Base-by-base conservation (phyloP, 2,797 vertebrate genomes). In the Gephyroberyx darwinii region DNA sequence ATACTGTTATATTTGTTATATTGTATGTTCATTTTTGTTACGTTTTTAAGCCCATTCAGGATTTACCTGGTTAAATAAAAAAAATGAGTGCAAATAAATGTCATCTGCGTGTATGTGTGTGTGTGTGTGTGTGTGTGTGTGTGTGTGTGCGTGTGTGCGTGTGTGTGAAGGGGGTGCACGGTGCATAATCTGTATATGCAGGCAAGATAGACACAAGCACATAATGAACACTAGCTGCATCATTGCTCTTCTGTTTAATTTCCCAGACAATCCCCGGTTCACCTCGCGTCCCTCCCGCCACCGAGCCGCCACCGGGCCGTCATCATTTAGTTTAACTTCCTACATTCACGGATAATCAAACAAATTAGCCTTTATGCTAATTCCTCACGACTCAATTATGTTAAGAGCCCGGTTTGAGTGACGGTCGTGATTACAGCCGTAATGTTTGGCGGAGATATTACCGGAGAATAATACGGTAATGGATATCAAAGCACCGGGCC, bases 361-460 rank as follows among this genome's bases (percentile, higher is more conserved):
- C 84, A 92, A 84, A 91, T 91, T 78, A 90, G 82, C 83, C 83
- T 86, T 90, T 84, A 86, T 89, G 89, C 87, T 86, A 92, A 91
- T 86, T 85, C 69, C 76, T 65, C 78, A 90, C 77, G 86, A 86
- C 89, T 90, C 84, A 81, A 86, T 89, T 89, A 89, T 82, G 81
- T 81, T 78, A 84, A 88, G 86, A 75, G 85, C 76, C 55, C 10
- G 47, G 78, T 73, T 84, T 85, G 87, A 91, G 84, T 86, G 91
- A 83, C 87, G 86, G 80, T 77, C 75, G 77, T 87, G 88, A 92
- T 90, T 88, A 81, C 78, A 82, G 79, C 69, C 86, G 78, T 88
- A 83, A 90, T 80, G 67, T 75, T 54, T 54, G 78, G 71, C 77
- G 19, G 82, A 87, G 88, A 86, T 79, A 84, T 88, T 86, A 88